Percentiles rank a stretch among this genome's conserved stretches.
Conservation (phyloP, 2,113 vertebrate species). For the Raja brachyura region DNA sequence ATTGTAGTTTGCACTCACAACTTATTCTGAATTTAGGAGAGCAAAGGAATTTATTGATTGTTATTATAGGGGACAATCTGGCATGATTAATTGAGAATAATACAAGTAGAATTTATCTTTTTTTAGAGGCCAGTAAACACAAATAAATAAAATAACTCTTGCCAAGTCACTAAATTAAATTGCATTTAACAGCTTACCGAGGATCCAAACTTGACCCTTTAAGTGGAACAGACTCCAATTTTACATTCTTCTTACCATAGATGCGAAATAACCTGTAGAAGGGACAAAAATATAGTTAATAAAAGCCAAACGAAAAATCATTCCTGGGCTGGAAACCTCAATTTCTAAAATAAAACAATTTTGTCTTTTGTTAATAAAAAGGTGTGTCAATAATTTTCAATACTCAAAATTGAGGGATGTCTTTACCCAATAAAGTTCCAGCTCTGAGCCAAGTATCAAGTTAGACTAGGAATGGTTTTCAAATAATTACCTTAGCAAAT, state of each 20-base stretch:
- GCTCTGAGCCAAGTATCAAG: not conserved
- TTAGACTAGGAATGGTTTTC: not conserved
- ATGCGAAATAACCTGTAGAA: slow-evolving; percentile 78
- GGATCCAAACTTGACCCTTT: slow-evolving; percentile 82
- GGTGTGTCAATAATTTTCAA: not conserved
- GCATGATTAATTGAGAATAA: not conserved
- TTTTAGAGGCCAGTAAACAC: not conserved
- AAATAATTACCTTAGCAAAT: not conserved
- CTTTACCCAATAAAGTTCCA: not conserved
- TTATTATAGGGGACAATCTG: not conserved
- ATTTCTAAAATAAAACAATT: not conserved
- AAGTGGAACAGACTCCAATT: slow-evolving; percentile 76
- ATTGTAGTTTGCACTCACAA: too few relatives aligned
- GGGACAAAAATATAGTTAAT: not conserved
- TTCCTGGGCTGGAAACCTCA: not conserved
- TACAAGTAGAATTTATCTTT: not conserved
- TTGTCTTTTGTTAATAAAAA: not conserved
- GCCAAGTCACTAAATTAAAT: not conserved
- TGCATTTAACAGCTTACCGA: slow-evolving; percentile 57
- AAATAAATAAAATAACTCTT: not conserved
- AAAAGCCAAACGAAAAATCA: not conserved
- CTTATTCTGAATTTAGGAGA: not conserved
- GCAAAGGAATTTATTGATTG: not conserved
- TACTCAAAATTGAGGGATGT: not conserved
- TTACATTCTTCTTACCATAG: slow-evolving; percentile 91